Base-by-base conservation (phyloP, 2,113 vertebrate species). In the Mustela nigripes region DNA sequence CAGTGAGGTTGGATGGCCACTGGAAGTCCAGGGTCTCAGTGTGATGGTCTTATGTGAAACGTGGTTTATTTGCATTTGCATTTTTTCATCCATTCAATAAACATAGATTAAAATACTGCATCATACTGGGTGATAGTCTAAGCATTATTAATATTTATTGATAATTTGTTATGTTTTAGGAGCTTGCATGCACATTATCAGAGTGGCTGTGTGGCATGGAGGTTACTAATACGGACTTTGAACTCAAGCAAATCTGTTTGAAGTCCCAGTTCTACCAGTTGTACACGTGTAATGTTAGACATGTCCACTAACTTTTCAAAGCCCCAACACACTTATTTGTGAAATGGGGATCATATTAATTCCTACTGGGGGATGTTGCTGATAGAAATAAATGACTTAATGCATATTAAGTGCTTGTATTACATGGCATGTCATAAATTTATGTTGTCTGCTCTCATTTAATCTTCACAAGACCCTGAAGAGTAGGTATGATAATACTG, bases 111-210 rank as follows among this genome's bases (percentile, higher is more conserved):
- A 91, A 94, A 92, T 58, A 78, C 15, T 93, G 69, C 36, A 81
- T 88, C 93, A 85, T 50, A 39, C 3, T 45, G 19, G 69, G 42
- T 63, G 56, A 87, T 79, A 85, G 65, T 88, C 58, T 31, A 91
- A 81, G 45, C 9, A 31, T 91, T 84, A 83, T 24, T 96, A 16
- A 67, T 88, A 88, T 92, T 94, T 96, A 94, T 62, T 94, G 93
- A 94, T 83, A 91, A 87, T 71, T 45, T 92, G 2, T 69, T 87
- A 63, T 53, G 11, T 82, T 71, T 33, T 42, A 74, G n/a, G 21
- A 80, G 5, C 33, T 73, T 16, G 18, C 16, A 67, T 53, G 73
- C n/a, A 21, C 21, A 28, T 89, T 93, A 50, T 36, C 48, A n/a
- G 93, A 92, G 39, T 91, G 58, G 26, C 10, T 90, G 3, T 56